These are phyloP conservation scores for Apamea epomidion DNA, from an alignment of 2,888 invertebrate species.

Conservation along the genomic window DNA sequence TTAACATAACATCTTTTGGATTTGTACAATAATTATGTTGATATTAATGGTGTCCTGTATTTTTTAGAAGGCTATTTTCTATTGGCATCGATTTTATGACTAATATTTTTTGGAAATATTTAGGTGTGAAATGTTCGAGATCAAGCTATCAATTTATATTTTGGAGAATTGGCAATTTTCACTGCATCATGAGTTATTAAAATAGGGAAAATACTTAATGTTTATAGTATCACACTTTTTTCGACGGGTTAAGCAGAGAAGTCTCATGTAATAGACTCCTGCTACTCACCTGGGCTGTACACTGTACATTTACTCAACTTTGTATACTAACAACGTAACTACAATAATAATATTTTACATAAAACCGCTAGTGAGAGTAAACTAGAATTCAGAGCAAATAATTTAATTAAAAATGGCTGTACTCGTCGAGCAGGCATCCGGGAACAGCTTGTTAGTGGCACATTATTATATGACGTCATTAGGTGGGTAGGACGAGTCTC, in stretches of 20 bases:
- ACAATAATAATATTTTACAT: slow-evolving; percentile 25
- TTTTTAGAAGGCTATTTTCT: not conserved
- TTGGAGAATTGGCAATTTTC: not conserved
- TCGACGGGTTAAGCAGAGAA: not conserved
- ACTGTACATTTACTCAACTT: slow-evolving; percentile 17
- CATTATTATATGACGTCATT: slow-evolving; percentile 60
- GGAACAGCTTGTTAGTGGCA: slow-evolving; percentile 58
- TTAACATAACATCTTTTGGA: too few relatives aligned
- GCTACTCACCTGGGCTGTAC: too few relatives aligned
- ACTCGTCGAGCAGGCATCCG: slow-evolving; percentile 40
- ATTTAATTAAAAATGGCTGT: slow-evolving; percentile 61
- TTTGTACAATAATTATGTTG: not conserved
- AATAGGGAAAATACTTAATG: not conserved
- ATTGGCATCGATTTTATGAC: not conserved
- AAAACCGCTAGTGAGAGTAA: slow-evolving; percentile 34
- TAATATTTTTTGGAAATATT: not conserved
- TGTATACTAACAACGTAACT: slow-evolving; percentile 4
- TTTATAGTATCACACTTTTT: not conserved
- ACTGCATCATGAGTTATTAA: too few relatives aligned
- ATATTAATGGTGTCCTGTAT: not conserved
- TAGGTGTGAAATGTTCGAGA: not conserved
- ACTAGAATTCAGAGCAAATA: slow-evolving; percentile 49
- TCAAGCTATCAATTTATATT: not conserved
- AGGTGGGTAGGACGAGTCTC: slow-evolving; percentile 24
- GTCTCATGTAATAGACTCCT: not conserved